These are phyloP conservation scores for Doris montereyensis DNA, from an alignment of 2,888 invertebrate genomes.

Conservation along the genomic window DNA sequence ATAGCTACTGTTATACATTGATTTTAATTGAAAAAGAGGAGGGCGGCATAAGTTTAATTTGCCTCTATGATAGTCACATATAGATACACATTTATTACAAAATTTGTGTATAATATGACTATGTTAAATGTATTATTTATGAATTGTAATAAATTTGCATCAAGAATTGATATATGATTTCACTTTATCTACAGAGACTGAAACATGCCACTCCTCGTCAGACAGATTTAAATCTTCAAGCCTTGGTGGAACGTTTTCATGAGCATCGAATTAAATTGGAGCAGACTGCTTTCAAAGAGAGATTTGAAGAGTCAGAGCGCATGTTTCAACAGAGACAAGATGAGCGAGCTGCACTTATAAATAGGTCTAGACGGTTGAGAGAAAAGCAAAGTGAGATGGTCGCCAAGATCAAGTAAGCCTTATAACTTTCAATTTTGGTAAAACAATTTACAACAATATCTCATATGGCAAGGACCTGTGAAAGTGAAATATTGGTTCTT, in stretches of 20 bases:
- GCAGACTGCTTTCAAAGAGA: conserved; percentile 66
- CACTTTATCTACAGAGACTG: conserved; percentile 62
- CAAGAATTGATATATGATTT: neutral
- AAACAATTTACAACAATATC: too few relatives aligned
- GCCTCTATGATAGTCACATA: too few relatives aligned
- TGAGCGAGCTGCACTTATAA: conserved; percentile 62
- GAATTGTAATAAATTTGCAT: too few relatives aligned
- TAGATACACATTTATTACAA: too few relatives aligned
- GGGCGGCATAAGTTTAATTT: too few relatives aligned
- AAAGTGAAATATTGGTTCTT: too few relatives aligned
- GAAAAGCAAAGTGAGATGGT: conserved; percentile 70
- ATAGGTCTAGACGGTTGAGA: conserved; percentile 61
- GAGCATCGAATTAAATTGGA: conserved; percentile 71
- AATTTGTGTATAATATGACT: too few relatives aligned
- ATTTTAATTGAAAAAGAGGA: too few relatives aligned
- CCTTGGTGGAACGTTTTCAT: conserved; percentile 66
- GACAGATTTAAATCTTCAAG: conserved; percentile 69
- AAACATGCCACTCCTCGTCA: conserved; percentile 72
- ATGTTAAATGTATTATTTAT: too few relatives aligned
- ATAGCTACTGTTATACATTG: too few relatives aligned
- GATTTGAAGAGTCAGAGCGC: conserved; percentile 67
- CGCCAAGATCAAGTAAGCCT: conserved; percentile 72
- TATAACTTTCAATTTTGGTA: too few relatives aligned
- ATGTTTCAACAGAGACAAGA: conserved; percentile 60
- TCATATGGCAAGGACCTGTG: too few relatives aligned